phyloP scores from a whole-genome alignment of 2,113 vertebrate genomes.

The Pungitius pungitius region DNA sequence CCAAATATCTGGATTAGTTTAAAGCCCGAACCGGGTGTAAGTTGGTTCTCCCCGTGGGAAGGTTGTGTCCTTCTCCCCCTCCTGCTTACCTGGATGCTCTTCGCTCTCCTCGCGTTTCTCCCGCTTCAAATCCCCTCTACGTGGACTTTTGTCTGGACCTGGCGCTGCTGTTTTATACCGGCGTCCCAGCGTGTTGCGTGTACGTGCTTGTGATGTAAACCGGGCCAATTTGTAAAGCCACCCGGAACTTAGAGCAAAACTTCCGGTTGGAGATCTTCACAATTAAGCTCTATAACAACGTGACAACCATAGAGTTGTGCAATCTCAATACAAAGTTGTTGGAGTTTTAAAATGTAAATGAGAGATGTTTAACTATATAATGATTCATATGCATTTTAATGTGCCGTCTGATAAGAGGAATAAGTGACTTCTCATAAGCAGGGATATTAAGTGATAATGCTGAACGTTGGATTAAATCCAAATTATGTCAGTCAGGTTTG shows the following conservation, averaged over 20 bases:
- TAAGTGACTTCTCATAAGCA: not conserved
- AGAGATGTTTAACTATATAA: not conserved
- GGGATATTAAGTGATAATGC: not conserved
- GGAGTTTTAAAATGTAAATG: not conserved
- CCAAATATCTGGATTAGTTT: not conserved
- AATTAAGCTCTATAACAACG: not conserved
- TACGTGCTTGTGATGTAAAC: not conserved
- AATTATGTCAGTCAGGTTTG: not conserved
- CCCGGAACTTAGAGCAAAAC: fast-evolving
- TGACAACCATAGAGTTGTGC: not conserved
- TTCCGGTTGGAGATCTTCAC: constrained; percentile 40
- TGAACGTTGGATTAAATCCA: not conserved
- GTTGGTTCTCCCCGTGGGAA: not conserved
- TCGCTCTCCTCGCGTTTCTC: constrained; percentile 32
- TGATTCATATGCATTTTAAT: not conserved
- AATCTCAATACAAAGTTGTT: not conserved
- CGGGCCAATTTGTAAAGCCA: not conserved
- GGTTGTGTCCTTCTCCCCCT: not conserved
- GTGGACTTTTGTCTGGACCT: constrained; percentile 59
- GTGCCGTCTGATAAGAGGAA: not conserved
- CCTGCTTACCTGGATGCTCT: constrained; percentile 58
- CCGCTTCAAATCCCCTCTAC: constrained; percentile 47
- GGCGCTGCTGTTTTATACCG: constrained; percentile 69
- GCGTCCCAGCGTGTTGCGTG: constrained; percentile 33
- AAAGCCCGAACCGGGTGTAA: not conserved